Evolutionary conservation across 1,140 invertebrate species (phyloP).

Genomic region (Papilio helenus): DNA sequence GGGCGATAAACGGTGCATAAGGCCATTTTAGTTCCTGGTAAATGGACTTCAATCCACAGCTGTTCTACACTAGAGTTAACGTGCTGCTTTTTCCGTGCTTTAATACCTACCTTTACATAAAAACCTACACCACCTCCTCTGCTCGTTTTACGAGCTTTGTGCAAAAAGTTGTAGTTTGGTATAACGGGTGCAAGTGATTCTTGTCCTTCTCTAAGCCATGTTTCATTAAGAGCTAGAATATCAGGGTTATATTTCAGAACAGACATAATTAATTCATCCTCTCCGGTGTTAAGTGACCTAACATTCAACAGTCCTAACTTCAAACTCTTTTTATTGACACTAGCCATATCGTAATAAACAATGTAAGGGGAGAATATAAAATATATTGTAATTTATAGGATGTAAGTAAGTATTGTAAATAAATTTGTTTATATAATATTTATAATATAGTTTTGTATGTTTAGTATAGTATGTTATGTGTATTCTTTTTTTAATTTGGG

Average conservation of each 20-base stretch:
- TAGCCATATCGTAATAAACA: constrained; percentile 15
- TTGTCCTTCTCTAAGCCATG: constrained; percentile 39
- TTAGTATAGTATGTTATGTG: not conserved
- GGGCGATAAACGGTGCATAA: constrained; percentile 51
- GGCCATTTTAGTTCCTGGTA: constrained; percentile 38
- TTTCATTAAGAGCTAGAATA: constrained; percentile 46
- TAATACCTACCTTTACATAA: constrained; percentile 32
- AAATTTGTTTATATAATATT: constrained; percentile 7
- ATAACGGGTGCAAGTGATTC: constrained; percentile 38
- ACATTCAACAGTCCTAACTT: constrained; percentile 42
- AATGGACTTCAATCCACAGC: constrained; percentile 46
- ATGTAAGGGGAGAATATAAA: too few species aligned
- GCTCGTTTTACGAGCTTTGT: constrained; percentile 25
- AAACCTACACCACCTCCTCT: constrained; percentile 45
- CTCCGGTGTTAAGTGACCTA: constrained; percentile 44
- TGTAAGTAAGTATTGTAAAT: not conserved
- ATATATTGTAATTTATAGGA: constrained; percentile 2
- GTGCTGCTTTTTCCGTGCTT: not conserved
- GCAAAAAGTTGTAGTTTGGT: constrained; percentile 41
- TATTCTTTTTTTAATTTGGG: not conserved
- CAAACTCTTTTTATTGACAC: constrained; percentile 40
- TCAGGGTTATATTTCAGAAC: constrained; percentile 36
- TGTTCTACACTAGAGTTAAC: constrained; percentile 40
- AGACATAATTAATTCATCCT: constrained; percentile 38
- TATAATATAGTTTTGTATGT: not conserved